Evolutionary conservation across 2,888 invertebrate genomes (phyloP).

Genomic region (Ophraella communa): DNA sequence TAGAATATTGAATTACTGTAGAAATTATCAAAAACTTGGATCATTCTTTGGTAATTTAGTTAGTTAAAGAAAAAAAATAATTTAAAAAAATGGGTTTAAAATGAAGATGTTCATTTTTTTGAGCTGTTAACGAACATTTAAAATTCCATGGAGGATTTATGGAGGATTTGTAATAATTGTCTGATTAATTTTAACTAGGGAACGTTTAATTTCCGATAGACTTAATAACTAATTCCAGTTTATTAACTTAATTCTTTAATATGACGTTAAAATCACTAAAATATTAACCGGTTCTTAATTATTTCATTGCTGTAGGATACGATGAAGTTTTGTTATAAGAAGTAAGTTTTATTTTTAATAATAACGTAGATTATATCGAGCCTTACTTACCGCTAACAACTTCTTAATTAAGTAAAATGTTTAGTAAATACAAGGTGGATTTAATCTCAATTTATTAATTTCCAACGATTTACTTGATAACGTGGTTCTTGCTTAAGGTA

Average conservation of each 20-base stretch:
- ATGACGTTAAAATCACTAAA: not conserved
- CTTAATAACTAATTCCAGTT: not conserved
- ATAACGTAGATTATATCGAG: not conserved
- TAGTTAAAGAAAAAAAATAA: too few species aligned
- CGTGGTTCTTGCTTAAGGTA: not conserved
- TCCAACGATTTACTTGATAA: not conserved
- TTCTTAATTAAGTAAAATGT: not conserved
- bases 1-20: too few species aligned
- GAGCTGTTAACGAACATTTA: too few species aligned
- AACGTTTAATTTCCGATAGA: not conserved
- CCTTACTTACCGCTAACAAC: not conserved
- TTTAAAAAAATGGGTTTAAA: too few species aligned
- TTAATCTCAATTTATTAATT: not conserved
- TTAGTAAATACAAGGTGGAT: not conserved
- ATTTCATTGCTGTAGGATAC: not conserved
- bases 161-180: not conserved
- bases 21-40: too few species aligned
- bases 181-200: not conserved
- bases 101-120: too few species aligned
- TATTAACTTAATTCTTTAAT: not conserved
- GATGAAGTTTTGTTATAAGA: not conserved
- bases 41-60: too few species aligned
- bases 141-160: too few species aligned
- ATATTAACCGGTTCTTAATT: conserved; percentile 3
- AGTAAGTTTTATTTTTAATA: not conserved